phyloP scores from a whole-genome alignment of 2,888 invertebrate species.

The Sarcophaga rosellei region DNA sequence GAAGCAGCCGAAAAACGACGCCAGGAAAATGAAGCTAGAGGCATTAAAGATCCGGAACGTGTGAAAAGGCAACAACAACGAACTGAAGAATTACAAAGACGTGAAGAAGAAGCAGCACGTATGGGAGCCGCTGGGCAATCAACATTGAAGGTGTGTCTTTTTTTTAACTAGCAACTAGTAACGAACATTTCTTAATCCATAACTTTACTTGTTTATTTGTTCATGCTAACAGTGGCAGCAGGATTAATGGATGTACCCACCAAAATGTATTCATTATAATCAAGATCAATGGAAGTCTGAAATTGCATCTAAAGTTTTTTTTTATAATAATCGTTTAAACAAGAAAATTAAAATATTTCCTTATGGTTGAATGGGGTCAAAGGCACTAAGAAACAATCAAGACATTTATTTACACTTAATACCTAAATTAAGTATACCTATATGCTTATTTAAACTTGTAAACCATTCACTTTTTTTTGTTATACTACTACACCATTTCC shows the following conservation, averaged over 20 bases:
- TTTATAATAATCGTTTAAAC: conserved; percentile 4
- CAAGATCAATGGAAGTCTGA: conserved; percentile 43
- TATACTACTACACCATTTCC: neutral
- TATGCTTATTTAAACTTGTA: conserved; percentile 4
- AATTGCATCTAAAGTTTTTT: conserved; percentile 24
- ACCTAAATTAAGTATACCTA: conserved; percentile 20
- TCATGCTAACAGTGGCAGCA: conserved; percentile 75
- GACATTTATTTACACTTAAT: conserved; percentile 39
- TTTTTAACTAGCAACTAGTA: neutral
- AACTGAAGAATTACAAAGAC: conserved; percentile 83
- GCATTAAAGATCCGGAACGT: conserved; percentile 85
- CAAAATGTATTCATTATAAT: conserved; percentile 24
- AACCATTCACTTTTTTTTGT: conserved; percentile 9
- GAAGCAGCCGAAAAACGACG: conserved; percentile 87
- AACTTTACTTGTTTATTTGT: conserved; percentile 50
- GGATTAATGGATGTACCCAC: conserved; percentile 68
- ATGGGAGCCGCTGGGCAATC: conserved; percentile 72
- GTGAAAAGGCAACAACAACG: conserved; percentile 84
- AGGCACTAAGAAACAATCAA: conserved; percentile 19
- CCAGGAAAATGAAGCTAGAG: conserved; percentile 84
- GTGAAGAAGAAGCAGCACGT: conserved; percentile 82
- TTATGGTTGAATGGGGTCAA: conserved; percentile 44
- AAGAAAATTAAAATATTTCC: neutral
- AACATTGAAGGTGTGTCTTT: conserved; percentile 70
- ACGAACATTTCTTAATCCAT: conserved; percentile 25